These are phyloP conservation scores for Colius striatus DNA, from an alignment of 2,113 vertebrate genomes.

Conservation along the genomic window DNA sequence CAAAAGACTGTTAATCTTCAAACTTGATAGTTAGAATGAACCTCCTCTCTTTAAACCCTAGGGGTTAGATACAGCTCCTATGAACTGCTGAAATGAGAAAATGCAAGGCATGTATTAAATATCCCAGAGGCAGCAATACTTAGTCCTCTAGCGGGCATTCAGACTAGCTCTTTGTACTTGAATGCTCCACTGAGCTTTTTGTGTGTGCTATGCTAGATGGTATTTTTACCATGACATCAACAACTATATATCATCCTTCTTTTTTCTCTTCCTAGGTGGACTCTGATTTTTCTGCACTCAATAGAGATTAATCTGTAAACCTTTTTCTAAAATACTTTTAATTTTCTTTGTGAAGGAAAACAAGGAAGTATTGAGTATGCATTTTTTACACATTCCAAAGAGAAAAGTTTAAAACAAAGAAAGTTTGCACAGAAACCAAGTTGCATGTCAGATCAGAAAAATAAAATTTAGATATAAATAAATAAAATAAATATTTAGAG, in stretches of 20 bases:
- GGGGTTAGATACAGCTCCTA: slow-evolving; percentile 55
- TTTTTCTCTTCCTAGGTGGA: background rate
- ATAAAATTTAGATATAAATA: too few relatives aligned
- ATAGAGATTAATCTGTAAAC: background rate
- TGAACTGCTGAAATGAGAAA: slow-evolving; percentile 68
- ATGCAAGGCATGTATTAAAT: slow-evolving; percentile 70
- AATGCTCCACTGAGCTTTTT: slow-evolving; percentile 67
- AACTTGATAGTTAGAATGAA: slow-evolving; percentile 61
- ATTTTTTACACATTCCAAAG: background rate
- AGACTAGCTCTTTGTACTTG: slow-evolving; percentile 51
- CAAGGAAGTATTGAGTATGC: background rate
- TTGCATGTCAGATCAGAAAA: background rate
- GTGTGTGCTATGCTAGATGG: slow-evolving; percentile 28
- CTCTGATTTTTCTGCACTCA: slow-evolving; percentile 2
- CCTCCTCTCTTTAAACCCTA: slow-evolving; percentile 57
- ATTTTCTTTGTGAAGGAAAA: background rate
- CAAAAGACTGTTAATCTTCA: slow-evolving; percentile 71
- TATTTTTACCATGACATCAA: slow-evolving; percentile 61
- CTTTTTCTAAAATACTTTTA: background rate
- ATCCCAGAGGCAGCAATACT: slow-evolving; percentile 67
- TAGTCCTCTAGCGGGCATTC: slow-evolving; percentile 59
- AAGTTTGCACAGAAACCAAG: background rate
- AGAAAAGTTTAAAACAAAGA: background rate
- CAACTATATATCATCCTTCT: slow-evolving; percentile 43
- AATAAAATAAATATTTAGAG: background rate